Evolutionary conservation across 2,797 vertebrate genomes (phyloP), one percentile per base, ranked within the genome.

Genomic region (Syndactyla subalaris): DNA sequence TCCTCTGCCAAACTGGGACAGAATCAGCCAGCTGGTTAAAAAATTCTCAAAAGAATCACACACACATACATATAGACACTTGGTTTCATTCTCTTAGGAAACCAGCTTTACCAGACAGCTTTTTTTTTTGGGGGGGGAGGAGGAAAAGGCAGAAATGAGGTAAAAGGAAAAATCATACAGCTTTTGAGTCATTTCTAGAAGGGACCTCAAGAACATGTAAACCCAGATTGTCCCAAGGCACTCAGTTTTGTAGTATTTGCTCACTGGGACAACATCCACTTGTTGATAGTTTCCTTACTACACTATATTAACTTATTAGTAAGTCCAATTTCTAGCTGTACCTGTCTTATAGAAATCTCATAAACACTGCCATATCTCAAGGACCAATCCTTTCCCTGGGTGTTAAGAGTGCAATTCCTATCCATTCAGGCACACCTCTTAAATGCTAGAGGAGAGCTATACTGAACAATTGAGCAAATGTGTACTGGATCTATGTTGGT

Each of bases 101-200:
- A 81, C 74, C 6, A 65, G 16, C 7, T 30, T 81, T 59, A 36
- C 12, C 17, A 55, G 38, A 36, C 12, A 41, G 7, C 4, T 9
- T 34, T 81, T 45, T 45, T 18, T 46, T 46, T 11, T 20, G 45
- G 45, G 21, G 17, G 16, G 45, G 11, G 5, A 22, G 3, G 14
- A 22, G 2, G 14, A 1, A 0, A 48, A 29, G 39, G 39, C 39
- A 1, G 4, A 70, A 61, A 41, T 8, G 2, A 45, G 3, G 6
- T 77, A 21, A 55, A 89, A 78, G 3, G 10, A 70, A 88, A 82
- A 71, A 65, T 6, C 18, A 15, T 45, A 26, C 7, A 55, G 19
- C 17, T 71, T 81, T 65, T 46, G 49, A 52, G 36, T 57, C 75
- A 45, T 34, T 75, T 18, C 34, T 66, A 52, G 24, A 43, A 24